Base-by-base conservation (phyloP, 2,113 vertebrate species). In the Chionomys nivalis region DNA sequence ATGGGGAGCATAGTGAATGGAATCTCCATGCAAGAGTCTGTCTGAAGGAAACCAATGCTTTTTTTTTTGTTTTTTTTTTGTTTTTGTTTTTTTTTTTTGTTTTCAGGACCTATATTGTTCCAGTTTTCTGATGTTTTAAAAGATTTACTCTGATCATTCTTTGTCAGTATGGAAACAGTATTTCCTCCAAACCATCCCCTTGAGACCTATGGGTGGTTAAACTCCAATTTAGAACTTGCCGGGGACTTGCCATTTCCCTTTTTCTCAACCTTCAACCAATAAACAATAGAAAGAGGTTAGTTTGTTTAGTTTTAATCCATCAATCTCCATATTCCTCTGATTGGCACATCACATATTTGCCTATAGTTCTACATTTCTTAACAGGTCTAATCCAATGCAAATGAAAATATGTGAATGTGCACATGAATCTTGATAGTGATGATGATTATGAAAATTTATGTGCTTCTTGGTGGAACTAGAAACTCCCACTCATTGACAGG, bases 221-320 rank as follows among this genome's bases (percentile, higher is more conserved):
- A 91, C 12, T 85, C 33, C 66, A 96, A 90, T 47, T 68, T 36
- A 88, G 65, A 94, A 26, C 16, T 44, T 82, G 68, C 39, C 23
- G 39, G 70, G 26, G 28, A 92, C 47, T 44, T 70, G 14, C 19
- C 55, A 88, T 91, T 68, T 31, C 36, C 7, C 13, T 7, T 94
- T 96, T 68, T 73, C 85, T 95, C 44, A 90, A 23, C 19, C 49
- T 77, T 47, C 52, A 83, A 85, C 77, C 87, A 91, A 78, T 49
- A 96, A 97, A 88, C 79, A 92, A 78, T 65, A 96, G 65, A 89
- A 90, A 95, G 23, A 24, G 61, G 63, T 94, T 79, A 28, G 85
- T 94, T 93, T 93, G 87, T 89, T 94, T 97, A 81, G 95, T 82
- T 96, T 92, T 92, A 55, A 89, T 82, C 75, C 31, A 81, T 82